These are phyloP conservation scores for Agrotis segetum DNA, from an alignment of 2,888 invertebrate species.

Conservation along the genomic window DNA sequence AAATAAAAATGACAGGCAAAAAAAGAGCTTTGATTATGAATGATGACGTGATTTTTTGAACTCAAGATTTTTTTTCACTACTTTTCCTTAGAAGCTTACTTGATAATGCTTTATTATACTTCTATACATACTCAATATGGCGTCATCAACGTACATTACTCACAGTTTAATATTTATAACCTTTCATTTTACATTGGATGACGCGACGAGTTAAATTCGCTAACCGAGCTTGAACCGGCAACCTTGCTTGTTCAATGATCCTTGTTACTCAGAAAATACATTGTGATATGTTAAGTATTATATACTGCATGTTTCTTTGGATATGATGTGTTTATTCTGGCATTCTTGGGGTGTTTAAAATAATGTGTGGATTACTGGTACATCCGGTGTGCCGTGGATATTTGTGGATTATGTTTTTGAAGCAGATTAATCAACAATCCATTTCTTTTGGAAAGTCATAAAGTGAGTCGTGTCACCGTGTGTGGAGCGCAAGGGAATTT, in stretches of 20 bases:
- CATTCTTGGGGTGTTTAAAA: not conserved
- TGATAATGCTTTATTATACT: not conserved
- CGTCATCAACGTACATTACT: slow-evolving; percentile 40
- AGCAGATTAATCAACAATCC: not conserved
- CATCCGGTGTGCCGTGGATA: not conserved
- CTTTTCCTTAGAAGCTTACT: not conserved
- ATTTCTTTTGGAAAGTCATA: too few relatives aligned
- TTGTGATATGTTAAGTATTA: slow-evolving; percentile 13
- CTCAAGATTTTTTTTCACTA: not conserved
- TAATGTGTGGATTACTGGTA: not conserved
- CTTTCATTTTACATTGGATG: slow-evolving; percentile 55
- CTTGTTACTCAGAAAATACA: slow-evolving; percentile 43
- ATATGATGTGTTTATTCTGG: slow-evolving; percentile 6
- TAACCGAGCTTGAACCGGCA: slow-evolving; percentile 47
- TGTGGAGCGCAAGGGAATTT: too few relatives aligned
- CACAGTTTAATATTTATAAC: slow-evolving; percentile 33
- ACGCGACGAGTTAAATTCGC: slow-evolving; percentile 44
- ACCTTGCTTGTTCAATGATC: slow-evolving; percentile 59
- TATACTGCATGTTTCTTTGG: not conserved
- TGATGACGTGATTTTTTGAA: too few relatives aligned
- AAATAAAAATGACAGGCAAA: too few relatives aligned
- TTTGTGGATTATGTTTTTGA: not conserved
- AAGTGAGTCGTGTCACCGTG: too few relatives aligned
- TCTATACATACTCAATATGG: slow-evolving; percentile 22
- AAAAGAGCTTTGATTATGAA: too few relatives aligned